These are phyloP conservation scores for Steinernema feltiae DNA, from an alignment of 1,140 invertebrate species.

Conservation along the genomic window DNA sequence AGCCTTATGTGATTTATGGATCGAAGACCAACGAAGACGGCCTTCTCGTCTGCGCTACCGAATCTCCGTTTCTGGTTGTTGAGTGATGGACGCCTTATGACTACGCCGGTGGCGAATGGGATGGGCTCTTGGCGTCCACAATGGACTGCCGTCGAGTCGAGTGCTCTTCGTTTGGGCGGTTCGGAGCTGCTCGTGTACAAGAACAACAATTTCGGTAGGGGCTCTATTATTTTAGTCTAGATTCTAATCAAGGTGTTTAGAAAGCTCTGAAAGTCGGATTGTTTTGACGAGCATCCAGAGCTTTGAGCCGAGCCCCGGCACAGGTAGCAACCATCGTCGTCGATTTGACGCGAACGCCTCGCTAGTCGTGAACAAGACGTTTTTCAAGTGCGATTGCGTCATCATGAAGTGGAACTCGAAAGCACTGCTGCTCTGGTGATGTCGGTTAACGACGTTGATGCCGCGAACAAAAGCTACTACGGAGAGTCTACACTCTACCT, in stretches of 20 bases:
- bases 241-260: slow-evolving; percentile 30
- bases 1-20: slow-evolving; percentile 35
- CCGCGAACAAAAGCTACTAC: slow-evolving; percentile 88
- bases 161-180: slow-evolving; percentile 38
- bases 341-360: slow-evolving; percentile 30
- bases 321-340: slow-evolving; percentile 29
- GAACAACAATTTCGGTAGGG: slow-evolving; percentile 42
- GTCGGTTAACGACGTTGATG: slow-evolving; percentile 72
- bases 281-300: slow-evolving; percentile 38
- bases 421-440: slow-evolving; percentile 34
- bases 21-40: slow-evolving; percentile 39
- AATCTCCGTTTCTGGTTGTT: slow-evolving; percentile 49
- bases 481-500: slow-evolving; percentile 85
- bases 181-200: slow-evolving; percentile 49
- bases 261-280: slow-evolving; percentile 36
- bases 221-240: background rate
- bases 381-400: slow-evolving; percentile 51
- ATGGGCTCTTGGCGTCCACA: slow-evolving; percentile 46
- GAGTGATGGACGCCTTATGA: slow-evolving; percentile 30
- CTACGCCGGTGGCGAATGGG: slow-evolving; percentile 41
- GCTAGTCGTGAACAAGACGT: slow-evolving; percentile 40
- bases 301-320: slow-evolving; percentile 48
- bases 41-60: slow-evolving; percentile 25
- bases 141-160: slow-evolving; percentile 49
- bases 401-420: slow-evolving; percentile 51